Conservation (phyloP, 1,140 invertebrate genomes). For the Drosophila melanica region DNA sequence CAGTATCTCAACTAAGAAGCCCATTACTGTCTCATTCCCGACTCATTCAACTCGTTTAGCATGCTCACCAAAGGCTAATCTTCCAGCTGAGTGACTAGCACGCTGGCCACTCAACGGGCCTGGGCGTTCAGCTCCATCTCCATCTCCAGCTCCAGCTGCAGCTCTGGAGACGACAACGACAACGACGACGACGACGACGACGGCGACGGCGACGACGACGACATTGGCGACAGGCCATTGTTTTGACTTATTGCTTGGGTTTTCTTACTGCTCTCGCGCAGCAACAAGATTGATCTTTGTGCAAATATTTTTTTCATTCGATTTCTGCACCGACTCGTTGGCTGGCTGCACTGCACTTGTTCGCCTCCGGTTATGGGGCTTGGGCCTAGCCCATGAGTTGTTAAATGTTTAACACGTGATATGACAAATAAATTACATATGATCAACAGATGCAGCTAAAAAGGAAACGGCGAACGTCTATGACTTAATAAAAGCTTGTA, state of each 20-base stretch:
- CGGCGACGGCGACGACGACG: slow-evolving; percentile 35
- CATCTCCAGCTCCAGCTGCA: background rate
- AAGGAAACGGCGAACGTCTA: slow-evolving; percentile 38
- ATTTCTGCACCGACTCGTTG: slow-evolving; percentile 50
- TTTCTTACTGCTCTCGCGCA: slow-evolving; percentile 49
- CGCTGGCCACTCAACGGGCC: slow-evolving; percentile 42
- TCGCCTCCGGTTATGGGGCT: slow-evolving; percentile 54
- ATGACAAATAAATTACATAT: slow-evolving; percentile 81
- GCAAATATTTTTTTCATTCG: slow-evolving; percentile 65
- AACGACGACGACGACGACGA: background rate
- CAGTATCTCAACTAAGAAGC: slow-evolving; percentile 65
- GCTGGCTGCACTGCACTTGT: slow-evolving; percentile 59
- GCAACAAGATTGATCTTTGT: slow-evolving; percentile 73
- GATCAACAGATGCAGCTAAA: slow-evolving; percentile 53
- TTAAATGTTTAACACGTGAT: slow-evolving; percentile 81
- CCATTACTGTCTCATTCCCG: slow-evolving; percentile 77
- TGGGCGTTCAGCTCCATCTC: background rate
- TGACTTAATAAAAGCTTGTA: slow-evolving; percentile 60
- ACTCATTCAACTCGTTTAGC: slow-evolving; percentile 76
- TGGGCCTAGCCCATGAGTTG: slow-evolving; percentile 69
- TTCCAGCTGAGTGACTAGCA: slow-evolving; percentile 67
- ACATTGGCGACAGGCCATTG: slow-evolving; percentile 79
- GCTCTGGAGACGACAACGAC: slow-evolving; percentile 12
- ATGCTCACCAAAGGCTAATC: slow-evolving; percentile 68
- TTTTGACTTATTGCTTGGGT: slow-evolving; percentile 78